phyloP scores from a whole-genome alignment of 2,797 vertebrate genomes.

The Neosalanx taihuensis region DNA sequence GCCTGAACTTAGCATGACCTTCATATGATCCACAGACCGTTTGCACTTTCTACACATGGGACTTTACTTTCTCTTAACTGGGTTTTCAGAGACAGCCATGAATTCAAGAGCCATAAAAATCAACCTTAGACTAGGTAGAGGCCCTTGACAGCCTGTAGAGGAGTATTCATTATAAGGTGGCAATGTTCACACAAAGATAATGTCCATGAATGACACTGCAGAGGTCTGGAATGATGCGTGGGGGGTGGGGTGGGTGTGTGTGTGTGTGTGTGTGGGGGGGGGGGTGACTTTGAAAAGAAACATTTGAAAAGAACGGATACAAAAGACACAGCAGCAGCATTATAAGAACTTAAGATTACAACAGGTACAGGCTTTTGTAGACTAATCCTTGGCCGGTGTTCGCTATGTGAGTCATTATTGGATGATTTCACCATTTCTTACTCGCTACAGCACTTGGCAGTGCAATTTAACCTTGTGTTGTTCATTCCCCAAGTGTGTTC shows the following conservation, averaged over 20 bases:
- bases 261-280: neutral
- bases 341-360: neutral
- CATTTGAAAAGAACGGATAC: too few relatives aligned
- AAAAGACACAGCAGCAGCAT: neutral
- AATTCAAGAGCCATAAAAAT: neutral
- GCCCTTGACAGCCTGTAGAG: conserved; percentile 1
- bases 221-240: neutral
- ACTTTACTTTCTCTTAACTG: neutral
- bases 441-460: too few relatives aligned
- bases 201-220: neutral
- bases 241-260: conserved; percentile 10
- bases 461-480: too few relatives aligned
- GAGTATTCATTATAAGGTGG: neutral
- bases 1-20: conserved; percentile 1
- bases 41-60: neutral
- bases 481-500: too few relatives aligned
- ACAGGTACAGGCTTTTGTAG: neutral
- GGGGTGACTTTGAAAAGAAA: neutral
- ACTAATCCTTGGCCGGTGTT: neutral
- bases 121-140: neutral
- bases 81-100: neutral
- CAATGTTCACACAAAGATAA: conserved; percentile 8
- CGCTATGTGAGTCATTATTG: neutral
- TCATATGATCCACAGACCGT: neutral
- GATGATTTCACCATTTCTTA: neutral